These are phyloP conservation scores for Macquaria ambigua DNA, from an alignment of 2,113 vertebrate genomes.

Conservation along the genomic window DNA sequence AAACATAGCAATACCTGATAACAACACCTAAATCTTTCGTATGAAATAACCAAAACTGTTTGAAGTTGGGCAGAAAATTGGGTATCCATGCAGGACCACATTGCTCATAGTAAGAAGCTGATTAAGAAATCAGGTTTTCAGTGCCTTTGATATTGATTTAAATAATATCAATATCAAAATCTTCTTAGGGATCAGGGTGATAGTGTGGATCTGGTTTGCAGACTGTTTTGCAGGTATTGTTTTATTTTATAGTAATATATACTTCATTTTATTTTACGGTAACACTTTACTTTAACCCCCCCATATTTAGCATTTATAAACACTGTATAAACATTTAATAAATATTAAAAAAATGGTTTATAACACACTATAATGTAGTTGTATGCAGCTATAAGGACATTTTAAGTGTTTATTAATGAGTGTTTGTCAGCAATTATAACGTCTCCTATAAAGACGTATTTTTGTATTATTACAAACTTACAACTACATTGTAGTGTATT, in stretches of 20 bases:
- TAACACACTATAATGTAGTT: not conserved
- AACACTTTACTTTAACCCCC: too few relatives aligned
- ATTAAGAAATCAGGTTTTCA: not conserved
- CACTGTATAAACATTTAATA: too few relatives aligned
- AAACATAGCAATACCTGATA: not conserved
- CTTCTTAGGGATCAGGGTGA: not conserved
- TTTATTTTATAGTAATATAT: not conserved
- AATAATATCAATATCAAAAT: constrained; percentile 7
- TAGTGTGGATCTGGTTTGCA: not conserved
- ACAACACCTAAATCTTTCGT: too few relatives aligned
- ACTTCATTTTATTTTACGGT: too few relatives aligned
- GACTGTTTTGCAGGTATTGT: not conserved
- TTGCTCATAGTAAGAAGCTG: not conserved
- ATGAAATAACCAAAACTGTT: not conserved
- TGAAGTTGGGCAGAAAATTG: not conserved
- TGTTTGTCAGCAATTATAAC: not conserved
- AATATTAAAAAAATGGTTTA: too few relatives aligned
- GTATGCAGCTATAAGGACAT: not conserved
- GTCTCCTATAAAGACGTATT: not conserved
- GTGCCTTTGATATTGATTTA: not conserved
- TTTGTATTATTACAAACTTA: not conserved
- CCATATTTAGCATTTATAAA: not conserved
- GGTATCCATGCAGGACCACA: not conserved
- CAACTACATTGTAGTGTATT: not conserved
- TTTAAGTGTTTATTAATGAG: not conserved